Base-by-base conservation (phyloP, 2,113 vertebrate genomes). In the Argyrosomus japonicus region DNA sequence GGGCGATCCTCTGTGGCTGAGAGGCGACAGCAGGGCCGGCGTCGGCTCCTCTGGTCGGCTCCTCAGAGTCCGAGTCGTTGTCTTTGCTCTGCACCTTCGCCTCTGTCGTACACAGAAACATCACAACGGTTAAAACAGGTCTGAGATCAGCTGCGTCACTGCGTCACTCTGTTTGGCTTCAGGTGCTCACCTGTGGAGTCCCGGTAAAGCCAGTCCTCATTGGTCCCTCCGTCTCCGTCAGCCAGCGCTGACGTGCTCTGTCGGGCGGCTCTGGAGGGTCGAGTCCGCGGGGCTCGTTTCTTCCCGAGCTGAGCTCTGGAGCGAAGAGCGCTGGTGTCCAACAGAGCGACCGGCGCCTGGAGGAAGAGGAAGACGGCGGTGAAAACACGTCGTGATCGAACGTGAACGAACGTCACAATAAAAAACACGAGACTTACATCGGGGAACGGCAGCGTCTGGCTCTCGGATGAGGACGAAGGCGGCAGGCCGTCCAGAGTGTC, bases 311-410 rank as follows among this genome's bases (percentile, higher is more conserved):
- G 97, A 1, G 95, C 96, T 15, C 96, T 96, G 67, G 95, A 97
- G 75, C 98, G 97, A 40, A 97, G 96, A 0, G 90, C 96, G 1
- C 96, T 97, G 79, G 96, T 97, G 93, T 99, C 98, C 50, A 99
- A 93, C 43, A 97, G 84, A 12, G 90, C 62, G 0, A 95, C 96
- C 63, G 94, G 74, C 19, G 95, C 93, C 98, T 99, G 73, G 3
- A 61, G 19, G 5, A 6, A 19, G n/a, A 15, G 61, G 5, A 27
- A 23, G 18, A 60, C 0, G 27, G 1, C 3, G 4, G 50, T 40
- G 36, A 40, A 9, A 40, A 9, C 6, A 36, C 36, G 36, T 40
- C 36, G 36, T 40, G 7, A 40, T 40, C 36, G 8, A 40, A 9
- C 2, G 36, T 40, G 7, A 40, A 8, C 8, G 8, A 9, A 40